A percentile compares a stretch with the other conserved stretches of the same genome.
These are phyloP conservation scores for Pantherophis alleghaniensis DNA, from an alignment of 2,797 vertebrate species.

Conservation along the genomic window DNA sequence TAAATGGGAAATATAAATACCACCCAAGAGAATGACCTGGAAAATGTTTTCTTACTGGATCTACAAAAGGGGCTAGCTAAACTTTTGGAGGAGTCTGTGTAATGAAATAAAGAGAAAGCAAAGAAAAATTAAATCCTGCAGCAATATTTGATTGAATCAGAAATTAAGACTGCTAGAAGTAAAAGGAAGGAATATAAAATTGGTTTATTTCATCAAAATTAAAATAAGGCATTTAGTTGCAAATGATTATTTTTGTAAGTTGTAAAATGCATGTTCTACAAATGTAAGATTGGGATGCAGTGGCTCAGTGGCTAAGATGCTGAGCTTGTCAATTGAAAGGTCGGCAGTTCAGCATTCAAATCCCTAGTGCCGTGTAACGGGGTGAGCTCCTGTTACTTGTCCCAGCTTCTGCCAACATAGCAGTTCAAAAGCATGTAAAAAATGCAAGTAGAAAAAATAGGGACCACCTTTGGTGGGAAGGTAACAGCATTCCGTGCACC, in stretches of 20 bases:
- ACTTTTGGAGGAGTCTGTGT: neutral
- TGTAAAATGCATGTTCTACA: neutral
- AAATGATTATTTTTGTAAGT: neutral
- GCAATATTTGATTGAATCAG: neutral
- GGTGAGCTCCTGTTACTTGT: no score
- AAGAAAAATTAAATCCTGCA: neutral
- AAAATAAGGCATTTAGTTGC: neutral
- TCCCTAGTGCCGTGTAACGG: no score
- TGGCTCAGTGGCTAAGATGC: no score
- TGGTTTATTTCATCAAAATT: neutral
- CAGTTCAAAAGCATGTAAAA: no score
- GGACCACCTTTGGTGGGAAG: no score
- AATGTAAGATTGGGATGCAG: neutral
- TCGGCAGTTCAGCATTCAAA: no score
- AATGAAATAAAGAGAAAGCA: neutral
- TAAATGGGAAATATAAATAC: neutral
- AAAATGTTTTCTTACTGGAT: neutral
- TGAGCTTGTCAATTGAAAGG: no score
- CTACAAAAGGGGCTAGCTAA: neutral
- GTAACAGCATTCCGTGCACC: no score
- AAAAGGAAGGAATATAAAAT: neutral
- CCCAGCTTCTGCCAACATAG: no score
- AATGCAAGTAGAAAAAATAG: no score
- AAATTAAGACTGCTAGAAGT: neutral
- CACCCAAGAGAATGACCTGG: neutral